Evolutionary conservation across 1,140 invertebrate species (phyloP).

Genomic region (Sipha flava): DNA sequence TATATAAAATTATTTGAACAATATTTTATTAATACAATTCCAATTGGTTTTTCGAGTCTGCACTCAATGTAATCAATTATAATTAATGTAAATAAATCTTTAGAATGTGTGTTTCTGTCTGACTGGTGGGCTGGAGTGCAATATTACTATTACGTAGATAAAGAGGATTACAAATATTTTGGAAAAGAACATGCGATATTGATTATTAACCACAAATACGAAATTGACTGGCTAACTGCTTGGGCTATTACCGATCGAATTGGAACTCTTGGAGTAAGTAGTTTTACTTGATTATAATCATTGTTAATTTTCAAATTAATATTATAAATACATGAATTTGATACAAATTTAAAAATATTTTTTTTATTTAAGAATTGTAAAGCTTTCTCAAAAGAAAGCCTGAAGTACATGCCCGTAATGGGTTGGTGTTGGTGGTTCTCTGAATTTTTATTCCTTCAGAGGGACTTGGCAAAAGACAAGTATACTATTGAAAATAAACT

Average conservation of each 20-base stretch:
- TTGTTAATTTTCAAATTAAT: too few species aligned
- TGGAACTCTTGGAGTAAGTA: constrained; percentile 64
- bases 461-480: constrained; percentile 84
- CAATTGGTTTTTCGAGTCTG: too few species aligned
- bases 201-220: constrained; percentile 91
- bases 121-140: constrained; percentile 86
- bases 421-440: constrained; percentile 93
- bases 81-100: too few species aligned
- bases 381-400: constrained; percentile 86
- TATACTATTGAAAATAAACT: constrained; percentile 72
- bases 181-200: constrained; percentile 82
- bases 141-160: constrained; percentile 65
- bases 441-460: constrained; percentile 85
- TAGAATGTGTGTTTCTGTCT: constrained; percentile 83
- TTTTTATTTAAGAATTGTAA: constrained; percentile 68
- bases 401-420: constrained; percentile 83
- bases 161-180: constrained; percentile 67
- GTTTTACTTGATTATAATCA: too few species aligned
- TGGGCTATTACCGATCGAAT: constrained; percentile 77
- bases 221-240: constrained; percentile 88
- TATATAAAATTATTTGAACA: too few species aligned
- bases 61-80: too few species aligned
- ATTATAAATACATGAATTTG: too few species aligned
- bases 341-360: background rate
- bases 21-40: too few species aligned